These are phyloP conservation scores for Mobula birostris DNA, from an alignment of 2,113 vertebrate species.

Conservation along the genomic window DNA sequence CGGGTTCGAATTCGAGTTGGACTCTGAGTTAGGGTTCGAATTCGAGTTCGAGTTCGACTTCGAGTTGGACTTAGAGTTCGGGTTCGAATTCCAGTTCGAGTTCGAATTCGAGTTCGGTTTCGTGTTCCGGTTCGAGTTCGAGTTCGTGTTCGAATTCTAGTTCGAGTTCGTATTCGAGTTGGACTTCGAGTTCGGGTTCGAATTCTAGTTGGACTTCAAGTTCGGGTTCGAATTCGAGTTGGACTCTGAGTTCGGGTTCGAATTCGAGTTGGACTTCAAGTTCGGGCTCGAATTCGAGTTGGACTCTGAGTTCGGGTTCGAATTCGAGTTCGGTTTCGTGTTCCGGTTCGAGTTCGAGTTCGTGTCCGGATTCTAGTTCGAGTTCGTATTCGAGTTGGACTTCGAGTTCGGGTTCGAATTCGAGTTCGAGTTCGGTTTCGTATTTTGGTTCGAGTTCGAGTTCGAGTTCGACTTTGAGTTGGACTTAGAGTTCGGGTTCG, in stretches of 20 bases:
- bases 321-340: neutral
- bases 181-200: neutral
- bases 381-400: neutral
- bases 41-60: no score
- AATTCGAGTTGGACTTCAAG: no score
- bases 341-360: neutral
- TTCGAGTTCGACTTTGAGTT: neutral
- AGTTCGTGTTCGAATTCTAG: neutral
- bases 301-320: neutral
- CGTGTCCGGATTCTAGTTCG: neutral
- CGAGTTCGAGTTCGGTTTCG: constrained; percentile 19
- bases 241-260: no score
- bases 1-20: no score
- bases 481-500: constrained; percentile 10
- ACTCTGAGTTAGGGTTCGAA: no score
- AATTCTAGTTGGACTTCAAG: no score
- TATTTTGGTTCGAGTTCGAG: neutral
- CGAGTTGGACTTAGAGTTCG: constrained; percentile 8
- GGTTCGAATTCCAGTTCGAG: neutral
- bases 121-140: constrained; percentile 14
- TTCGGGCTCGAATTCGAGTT: neutral
- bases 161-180: neutral
- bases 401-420: constrained; percentile 28
- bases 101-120: neutral
- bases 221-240: no score